phyloP scores from a whole-genome alignment of 1,140 invertebrate genomes.

The Paralvinella palmiformis region DNA sequence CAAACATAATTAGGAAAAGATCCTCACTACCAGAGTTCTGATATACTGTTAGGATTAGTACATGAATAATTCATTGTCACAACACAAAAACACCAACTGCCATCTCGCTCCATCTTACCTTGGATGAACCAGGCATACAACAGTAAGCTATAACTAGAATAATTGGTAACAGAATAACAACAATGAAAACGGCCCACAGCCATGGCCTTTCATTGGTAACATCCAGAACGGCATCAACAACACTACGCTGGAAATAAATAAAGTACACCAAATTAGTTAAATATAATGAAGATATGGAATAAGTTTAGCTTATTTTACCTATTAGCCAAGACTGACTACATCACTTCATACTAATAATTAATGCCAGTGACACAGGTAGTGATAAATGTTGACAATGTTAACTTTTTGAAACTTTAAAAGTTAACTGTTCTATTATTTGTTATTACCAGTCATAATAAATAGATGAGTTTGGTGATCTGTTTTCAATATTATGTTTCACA shows the following conservation, averaged over 20 bases:
- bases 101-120: conserved; percentile 25
- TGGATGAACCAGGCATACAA: conserved; percentile 54
- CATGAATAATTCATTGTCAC: conserved; percentile 5
- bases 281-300: no score
- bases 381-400: no score
- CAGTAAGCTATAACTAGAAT: conserved; percentile 73
- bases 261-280: no score
- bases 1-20: neutral
- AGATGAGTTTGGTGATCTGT: no score
- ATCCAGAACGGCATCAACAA: conserved; percentile 71
- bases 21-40: conserved; percentile 11
- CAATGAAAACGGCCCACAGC: conserved; percentile 80
- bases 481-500: no score
- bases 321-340: no score
- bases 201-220: conserved; percentile 84
- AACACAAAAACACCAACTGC: conserved; percentile 21
- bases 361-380: no score
- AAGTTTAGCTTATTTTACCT: no score
- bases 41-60: neutral
- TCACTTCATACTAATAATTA: no score
- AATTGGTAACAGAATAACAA: conserved; percentile 71
- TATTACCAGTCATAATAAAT: no score
- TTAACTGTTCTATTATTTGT: no score
- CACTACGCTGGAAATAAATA: conserved; percentile 75
- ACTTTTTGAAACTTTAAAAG: no score